phyloP scores from a whole-genome alignment of 2,888 invertebrate genomes.

The Muscina levida region DNA sequence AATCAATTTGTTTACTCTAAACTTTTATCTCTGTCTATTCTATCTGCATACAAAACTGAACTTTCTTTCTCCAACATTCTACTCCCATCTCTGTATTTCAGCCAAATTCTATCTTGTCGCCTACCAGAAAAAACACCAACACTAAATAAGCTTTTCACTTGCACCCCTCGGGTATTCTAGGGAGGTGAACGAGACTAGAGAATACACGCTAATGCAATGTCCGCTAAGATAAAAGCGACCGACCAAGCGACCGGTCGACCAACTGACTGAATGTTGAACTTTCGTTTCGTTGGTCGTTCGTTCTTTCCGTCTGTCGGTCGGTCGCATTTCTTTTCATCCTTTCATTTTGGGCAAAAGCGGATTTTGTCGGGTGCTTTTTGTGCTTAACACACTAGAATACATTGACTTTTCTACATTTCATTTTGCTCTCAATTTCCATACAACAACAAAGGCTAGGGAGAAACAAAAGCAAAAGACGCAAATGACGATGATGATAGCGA shows the following conservation, averaged over 20 bases:
- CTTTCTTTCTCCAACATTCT: too few relatives aligned
- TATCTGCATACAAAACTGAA: too few relatives aligned
- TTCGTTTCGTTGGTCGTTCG: background rate
- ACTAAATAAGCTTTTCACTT: conserved; percentile 31
- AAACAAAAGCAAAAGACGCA: background rate
- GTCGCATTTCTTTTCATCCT: conserved; percentile 29
- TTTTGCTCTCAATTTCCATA: conserved; percentile 74
- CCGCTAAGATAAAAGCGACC: background rate
- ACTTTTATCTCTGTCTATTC: too few relatives aligned
- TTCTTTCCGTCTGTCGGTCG: conserved; percentile 7
- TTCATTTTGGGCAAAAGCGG: conserved; percentile 9
- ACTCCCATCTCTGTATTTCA: background rate
- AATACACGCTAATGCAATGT: background rate
- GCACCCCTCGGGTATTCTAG: conserved; percentile 16
- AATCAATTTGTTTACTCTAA: too few relatives aligned
- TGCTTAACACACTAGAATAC: conserved; percentile 69
- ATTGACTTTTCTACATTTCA: conserved; percentile 76
- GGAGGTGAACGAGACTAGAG: background rate
- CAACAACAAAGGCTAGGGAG: background rate
- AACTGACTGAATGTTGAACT: conserved; percentile 39
- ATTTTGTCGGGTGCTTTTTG: conserved; percentile 40
- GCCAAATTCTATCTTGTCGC: background rate
- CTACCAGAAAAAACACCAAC: background rate
- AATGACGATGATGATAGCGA: background rate
- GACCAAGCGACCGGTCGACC: conserved; percentile 5